phyloP scores from a whole-genome alignment of 2,888 invertebrate genomes.

The Orchesella flavescens region DNA sequence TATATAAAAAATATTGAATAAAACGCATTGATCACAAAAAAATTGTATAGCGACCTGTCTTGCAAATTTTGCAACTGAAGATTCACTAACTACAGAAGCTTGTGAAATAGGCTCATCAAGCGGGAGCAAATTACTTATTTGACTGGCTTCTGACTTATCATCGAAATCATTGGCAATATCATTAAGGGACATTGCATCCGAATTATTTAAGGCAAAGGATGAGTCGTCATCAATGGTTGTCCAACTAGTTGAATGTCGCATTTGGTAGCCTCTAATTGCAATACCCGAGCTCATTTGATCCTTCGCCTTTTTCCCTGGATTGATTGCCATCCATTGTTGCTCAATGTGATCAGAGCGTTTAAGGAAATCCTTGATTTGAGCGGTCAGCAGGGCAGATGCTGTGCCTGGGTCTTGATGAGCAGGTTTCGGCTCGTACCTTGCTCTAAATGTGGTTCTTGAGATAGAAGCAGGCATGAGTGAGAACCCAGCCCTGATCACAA shows the following conservation, averaged over 20 bases:
- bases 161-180: slow-evolving; percentile 69
- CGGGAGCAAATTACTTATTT: slow-evolving; percentile 58
- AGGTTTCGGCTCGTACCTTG: slow-evolving; percentile 79
- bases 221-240: slow-evolving; percentile 69
- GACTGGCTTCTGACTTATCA: slow-evolving; percentile 63
- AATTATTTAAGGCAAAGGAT: slow-evolving; percentile 66
- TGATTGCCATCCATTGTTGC: slow-evolving; percentile 86
- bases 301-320: slow-evolving; percentile 75
- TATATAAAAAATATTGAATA: too few relatives aligned
- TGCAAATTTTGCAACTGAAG: slow-evolving; percentile 59
- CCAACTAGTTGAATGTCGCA: slow-evolving; percentile 70
- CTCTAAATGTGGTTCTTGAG: slow-evolving; percentile 67
- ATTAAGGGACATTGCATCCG: slow-evolving; percentile 66
- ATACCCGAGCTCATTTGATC: slow-evolving; percentile 68
- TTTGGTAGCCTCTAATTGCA: slow-evolving; percentile 70
- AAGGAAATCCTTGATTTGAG: slow-evolving; percentile 86
- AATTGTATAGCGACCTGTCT: slow-evolving; percentile 51
- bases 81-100: slow-evolving; percentile 62
- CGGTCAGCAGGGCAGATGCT: slow-evolving; percentile 83
- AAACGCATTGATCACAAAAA: background rate
- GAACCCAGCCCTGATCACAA: slow-evolving; percentile 71
- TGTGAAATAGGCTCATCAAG: slow-evolving; percentile 56
- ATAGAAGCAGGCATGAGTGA: slow-evolving; percentile 69
- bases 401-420: slow-evolving; percentile 85
- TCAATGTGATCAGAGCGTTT: slow-evolving; percentile 89